Evolutionary conservation across 2,113 vertebrate genomes (phyloP).

Genomic region (Neomonachus schauinslandi): DNA sequence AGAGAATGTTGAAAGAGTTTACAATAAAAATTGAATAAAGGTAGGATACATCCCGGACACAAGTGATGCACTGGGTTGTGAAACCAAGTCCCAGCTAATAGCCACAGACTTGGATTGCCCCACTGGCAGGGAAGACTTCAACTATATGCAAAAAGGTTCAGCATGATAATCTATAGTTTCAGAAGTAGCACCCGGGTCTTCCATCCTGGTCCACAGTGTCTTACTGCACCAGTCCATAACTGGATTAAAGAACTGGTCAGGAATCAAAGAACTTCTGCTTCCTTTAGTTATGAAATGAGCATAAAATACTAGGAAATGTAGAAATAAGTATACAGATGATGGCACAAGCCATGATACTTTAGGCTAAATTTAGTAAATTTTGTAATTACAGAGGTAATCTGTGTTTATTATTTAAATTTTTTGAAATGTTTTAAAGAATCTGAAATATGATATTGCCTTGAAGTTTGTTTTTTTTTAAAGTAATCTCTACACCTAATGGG

Average conservation of each 20-base stretch:
- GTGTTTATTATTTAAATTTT: background rate
- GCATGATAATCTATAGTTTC: background rate
- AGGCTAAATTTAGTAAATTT: conserved; percentile 30
- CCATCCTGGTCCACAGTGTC: background rate
- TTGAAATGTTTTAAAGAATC: conserved; percentile 34
- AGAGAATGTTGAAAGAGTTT: conserved; percentile 21
- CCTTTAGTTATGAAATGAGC: background rate
- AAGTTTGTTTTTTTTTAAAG: background rate
- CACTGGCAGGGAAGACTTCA: background rate
- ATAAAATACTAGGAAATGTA: background rate
- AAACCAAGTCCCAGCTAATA: background rate
- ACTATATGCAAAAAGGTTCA: background rate
- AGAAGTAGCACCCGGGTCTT: background rate
- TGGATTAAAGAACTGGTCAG: background rate
- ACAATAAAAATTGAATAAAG: conserved; percentile 29
- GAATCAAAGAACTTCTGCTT: background rate
- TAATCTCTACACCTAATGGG: background rate
- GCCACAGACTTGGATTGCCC: background rate
- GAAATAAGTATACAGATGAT: background rate
- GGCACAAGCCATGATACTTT: background rate
- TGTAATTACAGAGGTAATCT: background rate
- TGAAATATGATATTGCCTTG: conserved; percentile 12
- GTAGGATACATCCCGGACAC: background rate
- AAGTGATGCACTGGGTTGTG: background rate
- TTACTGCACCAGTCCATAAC: background rate